Conservation (phyloP, 2,797 vertebrate species). For the Valencia hispanica region DNA sequence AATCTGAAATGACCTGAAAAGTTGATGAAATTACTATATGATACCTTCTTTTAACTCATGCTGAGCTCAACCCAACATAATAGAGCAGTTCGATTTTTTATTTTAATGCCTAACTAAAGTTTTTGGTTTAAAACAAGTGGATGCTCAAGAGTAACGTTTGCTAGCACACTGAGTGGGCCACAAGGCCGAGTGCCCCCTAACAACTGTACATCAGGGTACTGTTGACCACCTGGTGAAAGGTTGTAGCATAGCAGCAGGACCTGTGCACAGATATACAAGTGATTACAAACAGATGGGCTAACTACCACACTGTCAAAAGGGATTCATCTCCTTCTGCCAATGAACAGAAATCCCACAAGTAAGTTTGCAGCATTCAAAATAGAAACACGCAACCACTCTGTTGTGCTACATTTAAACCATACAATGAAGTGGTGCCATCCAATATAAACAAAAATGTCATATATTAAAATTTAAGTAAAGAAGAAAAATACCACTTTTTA, state of each 20-base stretch:
- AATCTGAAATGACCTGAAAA: no score
- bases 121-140: conserved; percentile 11
- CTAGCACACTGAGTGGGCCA: conserved; percentile 15
- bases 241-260: conserved; percentile 53
- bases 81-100: conserved; percentile 11
- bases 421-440: conserved; percentile 29
- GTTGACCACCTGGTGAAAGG: conserved; percentile 74
- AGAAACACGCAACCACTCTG: background rate
- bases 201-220: conserved; percentile 53
- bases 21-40: background rate
- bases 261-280: conserved; percentile 50
- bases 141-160: conserved; percentile 33
- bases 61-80: conserved; percentile 6
- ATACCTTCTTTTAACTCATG: conserved; percentile 4
- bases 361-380: conserved; percentile 39
- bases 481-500: no score
- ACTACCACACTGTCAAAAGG: conserved; percentile 79
- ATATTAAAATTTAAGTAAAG: background rate
- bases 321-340: conserved; percentile 78
- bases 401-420: conserved; percentile 33
- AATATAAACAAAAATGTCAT: background rate
- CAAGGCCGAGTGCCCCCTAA: conserved; percentile 22
- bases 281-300: conserved; percentile 85
- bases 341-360: conserved; percentile 65
- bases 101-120: conserved; percentile 1